A percentile compares a stretch with the other conserved stretches of the same genome.
These are phyloP conservation scores for Drosophila macrospina DNA, from an alignment of 2,888 invertebrate species.

Conservation along the genomic window DNA sequence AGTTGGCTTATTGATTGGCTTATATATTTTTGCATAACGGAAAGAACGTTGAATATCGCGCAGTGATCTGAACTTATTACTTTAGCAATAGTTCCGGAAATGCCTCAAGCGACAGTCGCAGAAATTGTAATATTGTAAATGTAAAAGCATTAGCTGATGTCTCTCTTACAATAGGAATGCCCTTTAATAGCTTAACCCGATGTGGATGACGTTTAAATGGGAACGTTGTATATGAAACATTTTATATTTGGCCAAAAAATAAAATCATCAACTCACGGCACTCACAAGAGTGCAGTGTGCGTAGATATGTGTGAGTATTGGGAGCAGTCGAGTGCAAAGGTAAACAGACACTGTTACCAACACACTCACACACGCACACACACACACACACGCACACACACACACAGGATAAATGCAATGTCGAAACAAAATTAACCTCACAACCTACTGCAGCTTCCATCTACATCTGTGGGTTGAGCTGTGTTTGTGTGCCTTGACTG, in stretches of 20 bases:
- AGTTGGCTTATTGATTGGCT: slow-evolving; percentile 48
- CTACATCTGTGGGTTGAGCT: slow-evolving; percentile 13
- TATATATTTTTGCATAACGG: slow-evolving; percentile 25
- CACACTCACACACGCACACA: slow-evolving; percentile 7
- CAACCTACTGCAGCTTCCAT: slow-evolving; percentile 68
- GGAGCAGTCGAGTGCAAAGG: slow-evolving; percentile 70
- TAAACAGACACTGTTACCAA: slow-evolving; percentile 62
- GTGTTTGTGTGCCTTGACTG: slow-evolving; percentile 55
- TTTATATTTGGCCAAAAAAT: slow-evolving; percentile 61
- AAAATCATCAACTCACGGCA: slow-evolving; percentile 52
- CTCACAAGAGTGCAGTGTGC: slow-evolving; percentile 13
- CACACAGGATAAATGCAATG: slow-evolving; percentile 57
- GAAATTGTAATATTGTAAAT: slow-evolving; percentile 8
- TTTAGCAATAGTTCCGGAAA: slow-evolving; percentile 1
- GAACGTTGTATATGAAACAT: slow-evolving; percentile 63
- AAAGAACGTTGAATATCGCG: slow-evolving; percentile 9
- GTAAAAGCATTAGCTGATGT: slow-evolving; percentile 3
- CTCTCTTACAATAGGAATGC: slow-evolving; percentile 3
- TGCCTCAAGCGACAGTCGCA: background rate
- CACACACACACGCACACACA: slow-evolving; percentile 6
- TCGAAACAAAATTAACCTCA: slow-evolving; percentile 75
- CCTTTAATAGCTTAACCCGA: slow-evolving; percentile 5
- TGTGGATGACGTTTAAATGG: slow-evolving; percentile 41
- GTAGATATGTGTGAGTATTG: slow-evolving; percentile 52
- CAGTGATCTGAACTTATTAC: background rate